Evolutionary conservation across 2,888 invertebrate species (phyloP), one percentile per base, ranked within the genome.

Genomic region (Synanthedon myopaeformis): DNA sequence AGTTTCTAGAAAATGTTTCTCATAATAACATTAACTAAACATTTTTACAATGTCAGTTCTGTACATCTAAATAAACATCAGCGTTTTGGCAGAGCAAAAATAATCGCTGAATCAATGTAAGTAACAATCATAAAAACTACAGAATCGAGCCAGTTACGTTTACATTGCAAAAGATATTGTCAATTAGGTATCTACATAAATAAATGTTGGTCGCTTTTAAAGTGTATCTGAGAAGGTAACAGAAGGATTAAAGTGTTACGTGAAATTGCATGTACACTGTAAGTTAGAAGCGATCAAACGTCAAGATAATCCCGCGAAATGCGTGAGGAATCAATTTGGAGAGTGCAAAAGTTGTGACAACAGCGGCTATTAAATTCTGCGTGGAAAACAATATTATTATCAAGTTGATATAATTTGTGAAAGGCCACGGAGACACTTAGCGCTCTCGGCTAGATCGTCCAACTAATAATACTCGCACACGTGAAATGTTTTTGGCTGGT

Each of bases 401-500:
- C 63, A 61, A 62, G 62, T 66, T 74, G 74, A 49, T 45, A 45
- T 73, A 74, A 49, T 76, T 76, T 66, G 70, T 73, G 76, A 71
- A 78, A 79, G 74, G 76, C 72, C 76, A 65, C 70, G 67, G 71
- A 73, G 78, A 82, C 85, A 82, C 82, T 84, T 76, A 79, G 76
- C 83, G 78, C 82, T 85, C 79, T 85, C 83, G 86, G 63, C 82
- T 86, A 86, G 84, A 82, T 79, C 86, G 85, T 85, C 87, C 86
- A 86, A 81, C 87, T 87, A 87, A 86, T 87, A 87, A 86, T 87
- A 87, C 77, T 76, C 81, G 65, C 78, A 78, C 82, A 82, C 85
- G 83, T 86, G 83, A 87, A 87, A 86, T 86, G 84, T 86, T 86
- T 45, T 86, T 85, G 87, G 86, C 85, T 79, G 87, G 80, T 84